phyloP scores from a whole-genome alignment of 2,888 invertebrate species.

The Eledone cirrhosa region DNA sequence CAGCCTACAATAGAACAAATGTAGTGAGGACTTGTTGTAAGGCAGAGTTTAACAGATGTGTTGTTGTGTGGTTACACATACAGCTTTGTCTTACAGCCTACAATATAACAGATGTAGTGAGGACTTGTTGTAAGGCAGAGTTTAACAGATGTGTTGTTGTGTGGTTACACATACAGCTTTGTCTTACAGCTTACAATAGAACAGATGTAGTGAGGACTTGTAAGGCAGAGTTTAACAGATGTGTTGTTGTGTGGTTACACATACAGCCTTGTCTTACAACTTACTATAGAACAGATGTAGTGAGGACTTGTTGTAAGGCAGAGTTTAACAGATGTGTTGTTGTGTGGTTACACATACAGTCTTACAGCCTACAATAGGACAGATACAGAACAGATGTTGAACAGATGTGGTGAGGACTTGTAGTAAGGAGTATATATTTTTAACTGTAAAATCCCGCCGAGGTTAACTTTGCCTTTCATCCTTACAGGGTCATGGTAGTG shows the following conservation, averaged over 20 bases:
- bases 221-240: constrained; percentile 90
- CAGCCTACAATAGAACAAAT: constrained; percentile 39
- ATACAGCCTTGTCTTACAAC: constrained; percentile 49
- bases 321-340: constrained; percentile 96
- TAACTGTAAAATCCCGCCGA: no score
- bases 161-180: constrained; percentile 73
- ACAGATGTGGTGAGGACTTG: constrained; percentile 85
- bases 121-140: constrained; percentile 86
- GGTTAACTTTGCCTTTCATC: no score
- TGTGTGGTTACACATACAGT: constrained; percentile 77
- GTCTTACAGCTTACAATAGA: constrained; percentile 42
- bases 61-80: constrained; percentile 85
- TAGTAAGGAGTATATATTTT: no score
- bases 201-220: constrained; percentile 71
- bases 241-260: constrained; percentile 91
- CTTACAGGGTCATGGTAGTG: no score
- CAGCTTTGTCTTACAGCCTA: constrained; percentile 49
- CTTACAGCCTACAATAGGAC: constrained; percentile 42
- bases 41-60: constrained; percentile 93
- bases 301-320: constrained; percentile 86
- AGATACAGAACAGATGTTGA: constrained; percentile 83
- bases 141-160: constrained; percentile 97
- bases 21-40: constrained; percentile 77
- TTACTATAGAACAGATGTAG: constrained; percentile 66
- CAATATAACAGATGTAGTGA: background rate